A percentile compares a stretch with the other conserved stretches of the same genome.
phyloP scores from a whole-genome alignment of 2,888 invertebrate species.

The Oscheius sp. region DNA sequence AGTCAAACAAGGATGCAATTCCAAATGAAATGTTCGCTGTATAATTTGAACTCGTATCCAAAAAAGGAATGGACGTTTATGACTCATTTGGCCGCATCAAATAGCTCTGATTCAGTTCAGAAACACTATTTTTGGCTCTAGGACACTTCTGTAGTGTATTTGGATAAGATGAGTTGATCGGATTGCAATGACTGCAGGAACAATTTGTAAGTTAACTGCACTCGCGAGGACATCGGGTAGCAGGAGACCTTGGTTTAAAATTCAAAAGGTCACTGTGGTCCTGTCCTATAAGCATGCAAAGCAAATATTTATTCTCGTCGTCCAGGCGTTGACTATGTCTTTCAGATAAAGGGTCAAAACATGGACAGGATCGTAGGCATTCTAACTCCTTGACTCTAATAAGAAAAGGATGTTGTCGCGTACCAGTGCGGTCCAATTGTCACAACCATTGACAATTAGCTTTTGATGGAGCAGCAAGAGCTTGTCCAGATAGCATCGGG shows the following conservation, averaged over 20 bases:
- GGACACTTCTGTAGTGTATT: too few species aligned
- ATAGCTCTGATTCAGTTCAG: too few species aligned
- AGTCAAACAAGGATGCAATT: conserved; percentile 24
- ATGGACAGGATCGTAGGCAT: not conserved
- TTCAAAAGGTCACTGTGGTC: conserved; percentile 7
- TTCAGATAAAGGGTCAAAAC: conserved; percentile 27
- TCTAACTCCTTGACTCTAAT: conserved; percentile 10
- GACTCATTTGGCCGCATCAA: too few species aligned
- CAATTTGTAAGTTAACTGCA: too few species aligned
- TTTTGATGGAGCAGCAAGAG: not conserved
- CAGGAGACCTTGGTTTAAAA: not conserved
- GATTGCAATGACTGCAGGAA: too few species aligned
- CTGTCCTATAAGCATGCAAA: conserved; percentile 21
- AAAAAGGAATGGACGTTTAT: too few species aligned
- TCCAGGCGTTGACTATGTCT: conserved; percentile 14
- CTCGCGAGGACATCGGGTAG: not conserved
- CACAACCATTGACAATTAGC: conserved; percentile 18
- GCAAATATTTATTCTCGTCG: conserved; percentile 35
- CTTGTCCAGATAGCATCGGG: too few species aligned
- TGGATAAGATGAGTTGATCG: too few species aligned
- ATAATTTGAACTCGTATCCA: too few species aligned
- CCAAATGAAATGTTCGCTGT: conserved; percentile 1
- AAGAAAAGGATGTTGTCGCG: conserved; percentile 27
- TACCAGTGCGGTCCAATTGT: not conserved
- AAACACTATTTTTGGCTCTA: too few species aligned